phyloP scores from a whole-genome alignment of 1,140 invertebrate genomes.

The Leptinotarsa texana region DNA sequence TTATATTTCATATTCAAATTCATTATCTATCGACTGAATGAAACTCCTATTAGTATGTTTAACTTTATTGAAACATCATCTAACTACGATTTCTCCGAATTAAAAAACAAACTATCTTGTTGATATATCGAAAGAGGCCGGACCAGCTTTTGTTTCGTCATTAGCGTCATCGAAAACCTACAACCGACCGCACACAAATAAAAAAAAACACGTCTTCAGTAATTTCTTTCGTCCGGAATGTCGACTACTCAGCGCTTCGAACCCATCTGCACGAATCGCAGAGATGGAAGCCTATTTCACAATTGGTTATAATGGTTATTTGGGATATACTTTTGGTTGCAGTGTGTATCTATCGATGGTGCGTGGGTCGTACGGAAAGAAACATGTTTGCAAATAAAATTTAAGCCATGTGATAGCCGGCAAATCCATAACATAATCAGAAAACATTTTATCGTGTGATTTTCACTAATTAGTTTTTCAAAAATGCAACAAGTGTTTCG shows the following conservation, averaged over 20 bases:
- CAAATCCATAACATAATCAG: too few species aligned
- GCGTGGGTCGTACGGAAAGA: too few species aligned
- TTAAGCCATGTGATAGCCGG: too few species aligned
- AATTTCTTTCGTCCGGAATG: constrained; percentile 16
- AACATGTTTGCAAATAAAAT: too few species aligned
- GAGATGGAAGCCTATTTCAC: background rate
- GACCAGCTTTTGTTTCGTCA: constrained; percentile 11
- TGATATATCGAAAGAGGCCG: background rate
- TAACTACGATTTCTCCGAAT: background rate
- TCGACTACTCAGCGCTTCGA: constrained; percentile 2
- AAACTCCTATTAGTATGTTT: too few species aligned
- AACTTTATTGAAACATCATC: background rate
- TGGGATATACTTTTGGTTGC: too few species aligned
- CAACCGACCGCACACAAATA: constrained; percentile 20
- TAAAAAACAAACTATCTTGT: background rate
- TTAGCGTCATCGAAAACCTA: constrained; percentile 22
- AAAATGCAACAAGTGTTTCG: too few species aligned
- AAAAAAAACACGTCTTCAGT: constrained; percentile 7
- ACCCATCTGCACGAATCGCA: constrained; percentile 5
- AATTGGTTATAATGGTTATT: background rate
- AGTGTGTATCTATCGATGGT: too few species aligned
- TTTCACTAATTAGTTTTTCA: too few species aligned
- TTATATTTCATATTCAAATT: too few species aligned
- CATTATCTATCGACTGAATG: too few species aligned
- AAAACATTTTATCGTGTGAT: too few species aligned